Evolutionary conservation across 2,888 invertebrate species (phyloP).

Genomic region (Malacosoma neustria): DNA sequence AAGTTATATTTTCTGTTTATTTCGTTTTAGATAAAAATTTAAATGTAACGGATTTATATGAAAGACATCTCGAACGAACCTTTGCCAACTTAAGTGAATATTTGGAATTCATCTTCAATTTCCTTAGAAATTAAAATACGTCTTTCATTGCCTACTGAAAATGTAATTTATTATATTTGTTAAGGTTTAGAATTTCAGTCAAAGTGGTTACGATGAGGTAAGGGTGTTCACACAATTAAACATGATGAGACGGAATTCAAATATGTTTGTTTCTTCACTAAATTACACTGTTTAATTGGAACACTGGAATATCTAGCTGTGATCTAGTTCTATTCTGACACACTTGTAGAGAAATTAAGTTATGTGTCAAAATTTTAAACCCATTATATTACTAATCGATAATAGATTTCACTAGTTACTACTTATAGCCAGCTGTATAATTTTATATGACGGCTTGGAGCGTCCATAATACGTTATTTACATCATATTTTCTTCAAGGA

Average conservation of each 20-base stretch:
- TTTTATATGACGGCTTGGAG: too few species aligned
- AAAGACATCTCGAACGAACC: slow-evolving; percentile 19
- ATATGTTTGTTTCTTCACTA: too few species aligned
- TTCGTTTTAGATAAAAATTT: slow-evolving; percentile 21
- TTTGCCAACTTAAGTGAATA: slow-evolving; percentile 15
- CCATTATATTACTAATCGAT: too few species aligned
- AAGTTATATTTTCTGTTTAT: slow-evolving; percentile 29
- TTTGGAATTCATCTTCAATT: slow-evolving; percentile 16
- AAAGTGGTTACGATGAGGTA: slow-evolving; percentile 6
- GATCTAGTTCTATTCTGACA: too few species aligned
- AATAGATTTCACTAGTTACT: too few species aligned
- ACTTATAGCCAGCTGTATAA: too few species aligned
- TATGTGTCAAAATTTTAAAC: too few species aligned
- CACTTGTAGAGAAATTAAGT: too few species aligned
- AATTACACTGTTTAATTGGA: too few species aligned
- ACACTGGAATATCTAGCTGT: too few species aligned
- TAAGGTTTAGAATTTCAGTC: slow-evolving; percentile 8
- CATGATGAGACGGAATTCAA: not conserved
- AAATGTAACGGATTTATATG: slow-evolving; percentile 19
- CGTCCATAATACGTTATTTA: too few species aligned
- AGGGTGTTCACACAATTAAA: not conserved
- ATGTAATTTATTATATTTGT: slow-evolving; percentile 6
- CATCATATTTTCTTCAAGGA: too few species aligned
- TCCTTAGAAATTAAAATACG: slow-evolving; percentile 14
- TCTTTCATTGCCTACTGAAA: slow-evolving; percentile 11